Percentiles rank a stretch among this genome's conserved stretches.
Conservation (phyloP, 92 coral and sea anemone species). For the Scolanthus callimorphus region DNA sequence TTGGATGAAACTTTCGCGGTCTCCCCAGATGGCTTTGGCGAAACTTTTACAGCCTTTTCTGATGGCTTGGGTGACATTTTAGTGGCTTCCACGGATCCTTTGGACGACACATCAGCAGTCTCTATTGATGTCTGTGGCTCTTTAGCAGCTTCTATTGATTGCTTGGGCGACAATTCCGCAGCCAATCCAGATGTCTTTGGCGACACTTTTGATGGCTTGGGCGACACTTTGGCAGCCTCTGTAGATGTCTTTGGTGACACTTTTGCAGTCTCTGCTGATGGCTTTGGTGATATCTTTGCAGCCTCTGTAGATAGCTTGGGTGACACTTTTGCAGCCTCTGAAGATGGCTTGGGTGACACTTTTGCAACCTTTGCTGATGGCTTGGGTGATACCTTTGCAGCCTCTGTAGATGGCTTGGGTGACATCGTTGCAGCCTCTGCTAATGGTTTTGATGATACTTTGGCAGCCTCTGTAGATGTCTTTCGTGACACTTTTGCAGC, state of each 20-base stretch:
- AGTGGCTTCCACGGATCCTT: conserved; percentile 12
- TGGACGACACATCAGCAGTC: conserved; percentile 6
- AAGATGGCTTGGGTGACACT: too few species aligned
- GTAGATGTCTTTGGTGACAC: conserved; percentile 13
- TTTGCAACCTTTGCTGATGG: too few species aligned
- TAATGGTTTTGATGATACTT: too few species aligned
- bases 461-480: too few species aligned
- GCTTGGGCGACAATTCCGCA: conserved; percentile 12
- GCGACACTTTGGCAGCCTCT: conserved; percentile 1
- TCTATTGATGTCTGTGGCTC: conserved; percentile 16
- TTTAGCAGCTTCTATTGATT: neutral
- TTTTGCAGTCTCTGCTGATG: conserved; percentile 3
- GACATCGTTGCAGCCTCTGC: too few species aligned
- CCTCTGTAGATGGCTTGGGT: too few species aligned
- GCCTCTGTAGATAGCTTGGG: conserved; percentile 1
- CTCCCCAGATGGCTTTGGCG: conserved; percentile 12
- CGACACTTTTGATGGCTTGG: conserved; percentile 10
- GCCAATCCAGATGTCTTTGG: conserved; percentile 4
- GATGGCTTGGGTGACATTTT: conserved; percentile 9
- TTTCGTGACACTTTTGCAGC: too few species aligned
- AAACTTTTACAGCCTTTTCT: conserved; percentile 6
- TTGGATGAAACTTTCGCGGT: conserved; percentile 11
- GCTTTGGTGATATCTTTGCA: neutral
- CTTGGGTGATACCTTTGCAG: too few species aligned
- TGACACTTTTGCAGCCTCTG: too few species aligned